Evolutionary conservation across 1,140 invertebrate genomes (phyloP), one percentile per base, ranked within the genome.

Genomic region (Drosophila willistoni): DNA sequence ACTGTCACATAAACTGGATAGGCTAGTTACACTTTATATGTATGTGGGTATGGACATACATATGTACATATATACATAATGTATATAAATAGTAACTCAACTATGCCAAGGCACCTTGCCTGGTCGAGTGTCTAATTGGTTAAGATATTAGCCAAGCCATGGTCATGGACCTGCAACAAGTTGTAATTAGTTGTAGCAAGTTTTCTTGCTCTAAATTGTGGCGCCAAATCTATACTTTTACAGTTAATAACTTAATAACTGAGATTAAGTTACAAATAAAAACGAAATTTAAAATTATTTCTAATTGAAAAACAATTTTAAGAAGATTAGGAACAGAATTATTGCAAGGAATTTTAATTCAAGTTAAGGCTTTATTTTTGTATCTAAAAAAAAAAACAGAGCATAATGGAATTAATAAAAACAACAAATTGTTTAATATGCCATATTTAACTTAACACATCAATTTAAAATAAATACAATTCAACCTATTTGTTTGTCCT

Each of bases 51-150:
- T 19, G 17, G 19, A 19, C 19, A 17, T 2, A 44, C 14, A 47
- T 6, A 14, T 44, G n/a, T 14, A 41, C 12, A 41, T 41, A 6
- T 3, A 41, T 41, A 6, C n/a, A 14, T 44, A 14, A 57, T 60
- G 68, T 41, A 59, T 67, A 51, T 65, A 64, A 72, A 69, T 73
- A 34, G 64, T 79, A 79, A 71, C 74, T 79, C 74, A 73, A 79
- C 77, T 79, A 79, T 70, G 74, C 74, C 77, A 79, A 79, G 77
- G 73, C 64, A 25, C 47, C 19, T 51, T 55, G 34, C 74, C 57
- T 68, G 65, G 64, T 73, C 63, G 66, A 62, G 60, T n/a, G 60
- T 59, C 76, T 79, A 79, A 79, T 79, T 79, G 73, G n/a, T 51
- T 44, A 17, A 51, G 44, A 51, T 51, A 51, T 51, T 39, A 44